phyloP scores from a whole-genome alignment of 1,140 invertebrate species.

The Leptoteleia sp. region DNA sequence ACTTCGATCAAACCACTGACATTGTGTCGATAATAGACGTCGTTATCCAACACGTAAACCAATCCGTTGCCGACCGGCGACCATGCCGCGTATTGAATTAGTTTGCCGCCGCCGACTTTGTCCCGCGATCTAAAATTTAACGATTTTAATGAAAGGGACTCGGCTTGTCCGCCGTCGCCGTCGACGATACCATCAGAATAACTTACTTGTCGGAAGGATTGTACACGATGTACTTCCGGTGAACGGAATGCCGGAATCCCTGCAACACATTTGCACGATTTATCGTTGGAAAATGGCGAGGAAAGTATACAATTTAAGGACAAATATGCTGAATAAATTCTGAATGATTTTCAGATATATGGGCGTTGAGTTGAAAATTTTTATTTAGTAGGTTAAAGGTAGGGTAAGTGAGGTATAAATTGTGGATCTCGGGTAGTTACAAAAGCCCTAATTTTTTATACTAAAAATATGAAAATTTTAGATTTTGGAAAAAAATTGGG shows the following conservation, averaged over 20 bases:
- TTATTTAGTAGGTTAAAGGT: too few relatives aligned
- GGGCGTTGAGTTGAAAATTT: too few relatives aligned
- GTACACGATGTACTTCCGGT: conserved; percentile 83
- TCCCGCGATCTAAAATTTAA: conserved; percentile 72
- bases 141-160: conserved; percentile 1
- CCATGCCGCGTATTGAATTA: conserved; percentile 83
- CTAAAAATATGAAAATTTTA: too few relatives aligned
- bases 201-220: conserved; percentile 81
- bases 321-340: background rate
- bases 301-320: background rate
- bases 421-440: too few relatives aligned
- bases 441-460: too few relatives aligned
- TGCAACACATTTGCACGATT: conserved; percentile 71
- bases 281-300: conserved; percentile 9
- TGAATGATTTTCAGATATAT: too few relatives aligned
- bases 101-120: conserved; percentile 79
- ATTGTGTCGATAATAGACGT: conserved; percentile 88
- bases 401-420: too few relatives aligned
- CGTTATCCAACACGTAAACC: conserved; percentile 88
- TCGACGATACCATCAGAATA: conserved; percentile 6
- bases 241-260: conserved; percentile 85
- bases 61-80: conserved; percentile 84
- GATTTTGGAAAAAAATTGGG: too few relatives aligned
- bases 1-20: conserved; percentile 45
- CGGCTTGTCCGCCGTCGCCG: background rate